Evolutionary conservation across 2,797 vertebrate genomes (phyloP), one percentile per base, ranked within the genome.

Genomic region (Peromyscus aztecus): DNA sequence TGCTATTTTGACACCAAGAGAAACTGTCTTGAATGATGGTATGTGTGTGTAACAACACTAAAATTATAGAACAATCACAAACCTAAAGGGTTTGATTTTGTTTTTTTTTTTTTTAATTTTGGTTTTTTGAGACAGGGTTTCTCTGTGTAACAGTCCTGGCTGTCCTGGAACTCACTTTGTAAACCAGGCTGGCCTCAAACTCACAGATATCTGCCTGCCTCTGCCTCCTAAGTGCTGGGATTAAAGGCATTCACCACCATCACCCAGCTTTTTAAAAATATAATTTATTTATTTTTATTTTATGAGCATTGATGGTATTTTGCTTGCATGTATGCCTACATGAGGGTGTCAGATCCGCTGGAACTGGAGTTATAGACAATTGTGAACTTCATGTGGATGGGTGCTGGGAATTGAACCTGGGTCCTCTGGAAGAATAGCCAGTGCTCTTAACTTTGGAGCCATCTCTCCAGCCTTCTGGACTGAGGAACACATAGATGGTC

Each of bases 41-140:
- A 24, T 82, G 24, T 52, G 14, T 90, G 16, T 88, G 23, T 49
- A 75, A 23, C 29, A 77, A 59, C 29, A 76, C 65, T 87, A 88
- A 89, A 69, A 11, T 82, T 89, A 90, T 7, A 90, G 17, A 94
- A 94, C 81, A 93, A 61, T 84, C 49, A 65, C 6, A 81, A 95
- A 89, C 57, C 12, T 59, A 40, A n/a, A 75, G 16, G 59, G 29
- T 46, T 84, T 63, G 3, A 5, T 16, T 67, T 67, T 11, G 12
- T 31, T 29, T 31, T 29, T 11, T 9, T 31, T 29, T 31, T 29
- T 40, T 73, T 73, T 13, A 13, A 13, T 75, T 27, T 73, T 73
- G 9, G 9, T 23, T 37, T 73, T 37, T 73, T 11, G 19, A 73
- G n/a, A 19, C 69, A 37, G n/a, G 19, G n/a, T 23, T 73, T 73